These are phyloP conservation scores for Morinoia aosen DNA, from an alignment of 2,888 invertebrate species.

Conservation along the genomic window DNA sequence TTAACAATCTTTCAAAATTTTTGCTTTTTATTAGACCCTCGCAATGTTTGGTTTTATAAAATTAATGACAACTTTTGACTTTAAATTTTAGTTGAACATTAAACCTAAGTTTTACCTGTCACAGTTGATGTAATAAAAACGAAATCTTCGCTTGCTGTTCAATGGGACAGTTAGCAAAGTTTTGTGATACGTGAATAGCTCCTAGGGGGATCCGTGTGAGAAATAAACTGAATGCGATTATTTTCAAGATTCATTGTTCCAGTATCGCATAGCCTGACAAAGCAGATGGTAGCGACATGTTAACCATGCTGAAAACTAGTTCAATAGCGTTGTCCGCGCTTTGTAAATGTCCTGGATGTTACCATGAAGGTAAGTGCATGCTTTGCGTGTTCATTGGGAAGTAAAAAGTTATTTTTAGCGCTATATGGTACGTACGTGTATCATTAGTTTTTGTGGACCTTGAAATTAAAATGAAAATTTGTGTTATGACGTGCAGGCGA, in stretches of 20 bases:
- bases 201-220: not conserved
- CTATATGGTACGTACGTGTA: not conserved
- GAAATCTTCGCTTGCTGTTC: not conserved
- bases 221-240: not conserved
- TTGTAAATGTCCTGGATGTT: not conserved
- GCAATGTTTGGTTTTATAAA: no score
- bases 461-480: not conserved
- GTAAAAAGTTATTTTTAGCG: not conserved
- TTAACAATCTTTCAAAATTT: no score
- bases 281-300: not conserved
- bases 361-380: not conserved
- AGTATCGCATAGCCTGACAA: not conserved
- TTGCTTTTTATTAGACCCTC: no score
- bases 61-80: no score
- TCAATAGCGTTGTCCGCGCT: not conserved
- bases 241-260: not conserved
- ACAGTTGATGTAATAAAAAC: not conserved
- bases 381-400: not conserved
- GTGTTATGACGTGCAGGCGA: conserved; percentile 58
- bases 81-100: no score
- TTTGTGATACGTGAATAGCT: not conserved
- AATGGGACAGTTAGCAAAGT: no score
- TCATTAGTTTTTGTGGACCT: not conserved
- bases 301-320: not conserved
- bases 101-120: no score